Conservation (phyloP, 2,113 vertebrate species). For the Elaphurus davidianus region DNA sequence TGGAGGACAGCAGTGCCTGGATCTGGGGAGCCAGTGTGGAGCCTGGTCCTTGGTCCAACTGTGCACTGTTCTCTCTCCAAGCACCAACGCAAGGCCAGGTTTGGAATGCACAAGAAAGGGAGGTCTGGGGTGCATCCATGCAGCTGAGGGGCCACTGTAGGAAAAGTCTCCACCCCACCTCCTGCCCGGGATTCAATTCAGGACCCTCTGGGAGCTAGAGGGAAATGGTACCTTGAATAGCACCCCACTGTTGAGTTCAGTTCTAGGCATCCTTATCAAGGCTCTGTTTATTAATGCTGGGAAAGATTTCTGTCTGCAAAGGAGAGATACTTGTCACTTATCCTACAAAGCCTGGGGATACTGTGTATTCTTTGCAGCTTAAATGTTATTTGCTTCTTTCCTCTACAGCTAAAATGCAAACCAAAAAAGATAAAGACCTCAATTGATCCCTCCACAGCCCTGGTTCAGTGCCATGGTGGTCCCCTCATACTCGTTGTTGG, state of each 20-base stretch:
- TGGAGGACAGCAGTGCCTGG: background rate
- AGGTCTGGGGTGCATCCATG: background rate
- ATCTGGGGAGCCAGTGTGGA: background rate
- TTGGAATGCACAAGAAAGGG: background rate
- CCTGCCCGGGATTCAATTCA: background rate
- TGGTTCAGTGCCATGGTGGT: background rate
- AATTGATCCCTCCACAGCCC: background rate
- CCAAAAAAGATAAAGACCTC: background rate
- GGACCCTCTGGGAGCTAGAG: too few species aligned
- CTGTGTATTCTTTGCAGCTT: too few species aligned
- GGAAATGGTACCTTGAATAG: background rate
- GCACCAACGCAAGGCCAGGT: background rate
- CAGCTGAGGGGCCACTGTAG: background rate
- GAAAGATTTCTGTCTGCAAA: background rate
- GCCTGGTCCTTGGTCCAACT: background rate
- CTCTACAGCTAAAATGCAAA: background rate
- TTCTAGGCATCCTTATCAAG: background rate
- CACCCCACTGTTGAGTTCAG: background rate
- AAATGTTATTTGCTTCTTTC: background rate
- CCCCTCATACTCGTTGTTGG: background rate
- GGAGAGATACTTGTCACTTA: background rate
- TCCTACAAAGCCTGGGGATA: background rate
- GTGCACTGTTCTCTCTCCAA: background rate
- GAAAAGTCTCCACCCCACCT: background rate
- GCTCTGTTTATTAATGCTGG: background rate